Evolutionary conservation across 2,113 vertebrate species (phyloP).

Genomic region (Perccottus glenii): DNA sequence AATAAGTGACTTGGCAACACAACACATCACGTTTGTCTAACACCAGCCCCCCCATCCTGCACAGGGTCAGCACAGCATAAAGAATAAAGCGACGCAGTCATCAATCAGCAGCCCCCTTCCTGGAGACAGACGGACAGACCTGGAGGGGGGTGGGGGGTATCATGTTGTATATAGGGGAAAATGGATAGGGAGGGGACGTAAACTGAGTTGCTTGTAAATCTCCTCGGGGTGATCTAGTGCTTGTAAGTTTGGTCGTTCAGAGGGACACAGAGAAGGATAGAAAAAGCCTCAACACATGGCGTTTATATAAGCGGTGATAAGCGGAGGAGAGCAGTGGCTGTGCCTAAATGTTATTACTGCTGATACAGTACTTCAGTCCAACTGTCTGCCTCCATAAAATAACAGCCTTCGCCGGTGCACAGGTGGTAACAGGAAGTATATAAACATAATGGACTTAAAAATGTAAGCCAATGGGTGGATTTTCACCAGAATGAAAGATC

Average conservation of each 20-base stretch:
- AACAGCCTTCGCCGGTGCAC: not conserved
- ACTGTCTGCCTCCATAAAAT: conserved; percentile 3
- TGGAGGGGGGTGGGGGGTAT: conserved; percentile 29
- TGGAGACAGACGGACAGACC: conserved; percentile 51
- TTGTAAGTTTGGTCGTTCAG: conserved; percentile 27
- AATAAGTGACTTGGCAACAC: conserved; percentile 31
- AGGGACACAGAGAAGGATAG: conserved; percentile 1
- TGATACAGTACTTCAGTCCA: conserved; percentile 14
- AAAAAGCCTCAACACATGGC: conserved; percentile 16
- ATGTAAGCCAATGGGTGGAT: not conserved
- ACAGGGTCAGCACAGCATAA: conserved; percentile 14
- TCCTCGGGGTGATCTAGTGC: conserved; percentile 30
- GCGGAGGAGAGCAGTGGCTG: conserved; percentile 7
- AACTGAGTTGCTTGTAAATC: conserved; percentile 47
- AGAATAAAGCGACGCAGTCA: conserved; percentile 65
- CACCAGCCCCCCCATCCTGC: not conserved
- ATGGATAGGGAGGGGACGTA: conserved; percentile 20
- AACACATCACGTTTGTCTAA: conserved; percentile 22
- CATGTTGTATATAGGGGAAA: conserved; percentile 13
- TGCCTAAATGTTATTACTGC: conserved; percentile 13
- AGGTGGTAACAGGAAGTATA: conserved; percentile 11
- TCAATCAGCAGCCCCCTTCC: conserved; percentile 62
- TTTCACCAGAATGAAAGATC: not conserved
- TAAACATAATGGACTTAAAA: conserved; percentile 8
- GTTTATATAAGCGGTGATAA: conserved; percentile 37